Evolutionary conservation across 2,888 invertebrate species (phyloP).

Genomic region (Apoda limacodes): DNA sequence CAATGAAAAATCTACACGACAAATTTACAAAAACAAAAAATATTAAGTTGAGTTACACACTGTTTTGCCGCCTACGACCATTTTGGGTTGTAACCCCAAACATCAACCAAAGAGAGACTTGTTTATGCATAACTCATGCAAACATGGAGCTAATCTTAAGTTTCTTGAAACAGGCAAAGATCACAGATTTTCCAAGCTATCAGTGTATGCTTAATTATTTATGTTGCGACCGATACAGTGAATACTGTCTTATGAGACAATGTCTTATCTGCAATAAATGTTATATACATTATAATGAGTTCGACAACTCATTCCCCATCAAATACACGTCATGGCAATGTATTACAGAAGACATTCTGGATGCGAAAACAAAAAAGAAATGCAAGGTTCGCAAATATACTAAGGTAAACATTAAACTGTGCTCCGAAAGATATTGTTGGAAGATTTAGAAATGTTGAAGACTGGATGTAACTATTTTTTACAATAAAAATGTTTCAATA

Average conservation of each 20-base stretch:
- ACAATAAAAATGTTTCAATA: no score
- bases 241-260: slow-evolving; percentile 18
- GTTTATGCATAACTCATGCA: slow-evolving; percentile 14
- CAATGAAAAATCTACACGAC: slow-evolving; percentile 12
- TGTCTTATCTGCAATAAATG: slow-evolving; percentile 13
- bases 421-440: no score
- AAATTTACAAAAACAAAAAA: slow-evolving; percentile 14
- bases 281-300: slow-evolving; percentile 12
- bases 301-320: slow-evolving; percentile 13
- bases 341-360: slow-evolving; percentile 14
- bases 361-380: slow-evolving; percentile 9
- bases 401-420: no score
- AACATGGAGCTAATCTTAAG: slow-evolving; percentile 14
- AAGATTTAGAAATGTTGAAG: no score
- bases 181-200: slow-evolving; percentile 16
- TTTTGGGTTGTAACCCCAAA: slow-evolving; percentile 8
- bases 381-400: no score
- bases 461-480: no score
- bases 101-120: slow-evolving; percentile 15
- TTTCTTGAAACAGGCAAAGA: slow-evolving; percentile 16
- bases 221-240: slow-evolving; percentile 18
- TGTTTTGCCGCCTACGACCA: no score
- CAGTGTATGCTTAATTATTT: slow-evolving; percentile 15
- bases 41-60: no score
- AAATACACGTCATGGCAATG: slow-evolving; percentile 13